Base-by-base conservation (phyloP, 2,888 invertebrate species). In the Zootermopsis nevadensis region DNA sequence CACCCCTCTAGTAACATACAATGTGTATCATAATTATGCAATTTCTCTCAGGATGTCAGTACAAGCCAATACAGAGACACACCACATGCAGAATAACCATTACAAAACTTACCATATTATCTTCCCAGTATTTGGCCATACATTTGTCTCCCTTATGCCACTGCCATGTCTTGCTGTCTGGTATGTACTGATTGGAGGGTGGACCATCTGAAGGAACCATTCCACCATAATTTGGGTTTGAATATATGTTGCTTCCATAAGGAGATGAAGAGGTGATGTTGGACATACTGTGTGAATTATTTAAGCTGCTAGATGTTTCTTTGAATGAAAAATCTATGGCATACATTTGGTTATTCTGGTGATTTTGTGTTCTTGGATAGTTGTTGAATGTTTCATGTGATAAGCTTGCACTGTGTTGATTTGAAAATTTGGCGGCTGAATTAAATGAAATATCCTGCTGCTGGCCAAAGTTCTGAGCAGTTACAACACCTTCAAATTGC, bases 91-190 rank as follows among this genome's bases (percentile, higher is more conserved):
- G 48, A 19, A 19, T 48, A 0, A 19, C 3, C 15, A 48, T 48
- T 48, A 60, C n/a, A 60, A 12, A 27, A 88, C 91, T 91, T 88
- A 96, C 97, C 91, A 94, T 94, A 87, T 95, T 94, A 90, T 97
- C 97, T 89, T 97, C 97, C 97, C 97, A 97, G 90, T 98, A 98
- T 87, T 96, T 95, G 12, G 97, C 97, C 89, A 97, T 91, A 88
- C 97, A 97, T 84, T 94, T 93, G 88, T 97, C 97, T 22, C 96
- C 97, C 80, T 93, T 90, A 88, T 94, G 94, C 96, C 95, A 96
- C 86, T 91, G 91, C 89, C 90, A 89, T 67, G 85, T 83, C 67
- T 86, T 85, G 74, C 74, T 83, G 53, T 85, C 85, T 7, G 81
- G 81, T 22, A 82, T 79, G 24, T 82, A 85, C 48, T 85, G 85